Base-by-base conservation (phyloP, 2,888 invertebrate genomes). In the Lapara coniferarum region DNA sequence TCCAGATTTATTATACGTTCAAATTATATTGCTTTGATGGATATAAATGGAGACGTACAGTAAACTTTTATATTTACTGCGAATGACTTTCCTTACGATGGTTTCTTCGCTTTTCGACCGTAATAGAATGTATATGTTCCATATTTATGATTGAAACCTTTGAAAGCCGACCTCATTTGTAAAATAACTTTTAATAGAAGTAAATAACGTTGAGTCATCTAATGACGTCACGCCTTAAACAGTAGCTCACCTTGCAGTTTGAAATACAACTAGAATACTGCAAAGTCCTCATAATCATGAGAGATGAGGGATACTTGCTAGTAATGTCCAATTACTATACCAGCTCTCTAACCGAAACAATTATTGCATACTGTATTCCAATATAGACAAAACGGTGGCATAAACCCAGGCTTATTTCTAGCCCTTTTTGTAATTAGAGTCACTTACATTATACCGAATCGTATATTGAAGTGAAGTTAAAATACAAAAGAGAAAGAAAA, bases 401-500 rank as follows among this genome's bases (percentile, higher is more conserved):
- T 25, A 25, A 25, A 37, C 37, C 37, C 37, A 37, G 37, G 8
- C 37, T 37, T 7, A 37, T 8, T 37, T 8, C 37, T 37, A 37
- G 37, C 37, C 37, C 37, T 37, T 7, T 37, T 37, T 7, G 8
- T 37, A 37, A 37, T 37, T 1, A 19, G 1, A 13, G 13, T n/a
- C 13, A 46, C 19, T 63, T 16, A 63, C 12, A 37, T 52, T 52
- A 37, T 16, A 52, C 52, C 10, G 53, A 30, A n/a, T 10, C 30
- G n/a, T 52, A 16, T 19, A 66, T 25, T 25, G 2, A 25, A 25
- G 10, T 19, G 14, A 52, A 53, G 59, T 56, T 16, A 46, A 30
- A 10, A 16, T 16, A 53, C 14, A 63, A 69, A 69, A 69, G 10
- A 68, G 13, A 67, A 72, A 69, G 73, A 72, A 72, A 72, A 69